phyloP scores from a whole-genome alignment of 30 jellyfish, hydroid and myxozoan species.

The Aurelia sp. region DNA sequence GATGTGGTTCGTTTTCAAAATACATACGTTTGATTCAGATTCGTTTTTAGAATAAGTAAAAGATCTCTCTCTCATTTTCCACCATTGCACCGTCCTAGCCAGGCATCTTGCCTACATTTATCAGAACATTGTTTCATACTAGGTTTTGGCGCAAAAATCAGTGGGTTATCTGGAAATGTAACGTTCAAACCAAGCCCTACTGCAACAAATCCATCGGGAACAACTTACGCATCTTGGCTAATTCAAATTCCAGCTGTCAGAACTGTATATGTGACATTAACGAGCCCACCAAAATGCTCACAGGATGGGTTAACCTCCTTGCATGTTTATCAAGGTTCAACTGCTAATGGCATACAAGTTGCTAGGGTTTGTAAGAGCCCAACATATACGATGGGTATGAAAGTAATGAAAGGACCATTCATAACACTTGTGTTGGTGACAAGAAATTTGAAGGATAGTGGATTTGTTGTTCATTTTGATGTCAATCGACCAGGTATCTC shows the following conservation, averaged over 20 bases:
- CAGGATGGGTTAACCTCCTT: constrained; percentile 41
- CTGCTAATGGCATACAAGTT: constrained; percentile 48
- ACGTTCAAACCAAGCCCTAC: constrained; percentile 18
- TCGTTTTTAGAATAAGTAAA: too few species aligned
- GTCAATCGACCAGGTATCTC: constrained; percentile 40
- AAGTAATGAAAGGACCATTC: constrained; percentile 46
- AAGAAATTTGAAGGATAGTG: constrained; percentile 30
- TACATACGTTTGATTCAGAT: too few species aligned
- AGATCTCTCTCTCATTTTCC: too few species aligned
- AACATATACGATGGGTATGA: neutral
- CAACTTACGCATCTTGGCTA: constrained; percentile 41
- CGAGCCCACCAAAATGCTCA: constrained; percentile 57
- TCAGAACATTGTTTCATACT: neutral
- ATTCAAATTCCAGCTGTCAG: constrained; percentile 52
- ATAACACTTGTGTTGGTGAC: constrained; percentile 52
- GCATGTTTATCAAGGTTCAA: constrained; percentile 43
- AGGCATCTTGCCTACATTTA: neutral
- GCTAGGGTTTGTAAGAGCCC: constrained; percentile 12
- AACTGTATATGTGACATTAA: constrained; percentile 34
- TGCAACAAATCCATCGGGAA: neutral
- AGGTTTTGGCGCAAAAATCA: constrained; percentile 34
- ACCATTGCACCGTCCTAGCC: too few species aligned
- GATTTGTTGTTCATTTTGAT: constrained; percentile 35
- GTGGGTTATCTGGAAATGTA: constrained; percentile 42
- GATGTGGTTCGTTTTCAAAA: too few species aligned